Evolutionary conservation across 2,888 invertebrate genomes (phyloP), one percentile per base, ranked within the genome.

Genomic region (Doris montereyensis): DNA sequence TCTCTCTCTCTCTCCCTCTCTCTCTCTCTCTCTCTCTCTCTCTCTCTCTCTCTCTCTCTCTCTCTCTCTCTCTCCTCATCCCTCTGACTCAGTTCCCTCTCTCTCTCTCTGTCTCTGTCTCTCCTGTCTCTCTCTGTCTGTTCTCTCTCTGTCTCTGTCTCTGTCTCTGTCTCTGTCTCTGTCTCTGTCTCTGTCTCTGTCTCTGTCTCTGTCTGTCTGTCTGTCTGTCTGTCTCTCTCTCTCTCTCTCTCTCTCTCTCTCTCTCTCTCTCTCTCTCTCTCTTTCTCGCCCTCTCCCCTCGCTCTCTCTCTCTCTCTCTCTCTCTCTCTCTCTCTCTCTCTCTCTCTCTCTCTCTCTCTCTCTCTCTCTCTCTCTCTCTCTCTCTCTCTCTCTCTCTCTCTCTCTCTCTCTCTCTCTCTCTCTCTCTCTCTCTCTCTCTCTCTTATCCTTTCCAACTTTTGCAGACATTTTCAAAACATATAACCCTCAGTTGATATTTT

Each of bases 321-420:
- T 32, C 13, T 68, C 68, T 68, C 32, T 32, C 32, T 68, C 68
- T 68, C 32, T 32, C 32, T 68, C 68, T 68, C 32, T 32, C 32
- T 68, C 68, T 30, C n/a, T 13, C 32, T 13, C 30, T 28, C 13
- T 32, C 5, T 30, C 68, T 68, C 32, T 32, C 32, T 68, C 68
- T 68, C 32, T 32, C 32, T 68, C 68, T 68, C 32, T 32, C 32
- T 68, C 68, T 68, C 32, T 68, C 32, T 32, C 32, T 68, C 68
- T 68, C 32, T 32, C 32, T 68, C 68, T 68, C 32, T 32, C 32
- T 68, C 68, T 68, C 32, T 32, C 32, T 68, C 68, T 68, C 32
- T 32, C 32, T 68, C 68, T 68, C 32, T 32, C 32, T 68, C 68
- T 68, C 32, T 32, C 32, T 68, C 68, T 68, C 28, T 26, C 17